Base-by-base conservation (phyloP, 2,888 invertebrate species). In the Epirrhoe alternata region DNA sequence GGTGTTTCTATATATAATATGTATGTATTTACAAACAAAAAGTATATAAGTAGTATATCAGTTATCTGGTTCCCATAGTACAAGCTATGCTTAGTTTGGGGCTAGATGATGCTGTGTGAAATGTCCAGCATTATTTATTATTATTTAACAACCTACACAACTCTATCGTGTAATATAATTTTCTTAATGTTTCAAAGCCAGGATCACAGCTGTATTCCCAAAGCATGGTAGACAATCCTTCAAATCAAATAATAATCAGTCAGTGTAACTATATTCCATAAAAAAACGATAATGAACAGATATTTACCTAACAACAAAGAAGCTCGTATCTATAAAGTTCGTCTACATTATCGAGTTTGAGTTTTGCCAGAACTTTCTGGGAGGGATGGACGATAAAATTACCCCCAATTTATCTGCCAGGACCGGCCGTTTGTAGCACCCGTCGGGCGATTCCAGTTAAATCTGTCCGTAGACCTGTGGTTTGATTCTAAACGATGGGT, bases 321-420 rank as follows among this genome's bases (percentile, higher is more conserved):
- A 67, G 64, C 62, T 68, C 74, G 71, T 70, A 61, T 68, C 63
- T 61, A 60, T 68, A 69, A 73, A 74, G 63, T 71, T 75, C 58
- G 47, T 54, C 54, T 68, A 70, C 72, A 72, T 79, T 78, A 79
- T 79, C 76, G 77, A 79, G 77, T 77, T 81, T 74, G 72, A 74
- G 77, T 77, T 76, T 74, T 73, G 74, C 68, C 75, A 70, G 74
- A 82, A 82, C 75, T 79, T 85, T 82, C 66, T 68, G 70, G 77
- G 80, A 79, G 76, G 84, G 82, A 78, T 75, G 77, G 79, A 82
- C 85, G 83, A 87, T 87, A 88, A 89, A 89, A 88, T 88, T 85
- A 85, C 82, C 76, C 77, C 71, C 83, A 86, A 86, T 88, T 90
- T 86, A 84, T 87, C 82, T 79, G 66, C 59, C 71, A 69, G 76